Percentiles rank a stretch among this genome's conserved stretches.
Conservation (phyloP, 2,113 vertebrate species). For the Argyrosomus japonicus region DNA sequence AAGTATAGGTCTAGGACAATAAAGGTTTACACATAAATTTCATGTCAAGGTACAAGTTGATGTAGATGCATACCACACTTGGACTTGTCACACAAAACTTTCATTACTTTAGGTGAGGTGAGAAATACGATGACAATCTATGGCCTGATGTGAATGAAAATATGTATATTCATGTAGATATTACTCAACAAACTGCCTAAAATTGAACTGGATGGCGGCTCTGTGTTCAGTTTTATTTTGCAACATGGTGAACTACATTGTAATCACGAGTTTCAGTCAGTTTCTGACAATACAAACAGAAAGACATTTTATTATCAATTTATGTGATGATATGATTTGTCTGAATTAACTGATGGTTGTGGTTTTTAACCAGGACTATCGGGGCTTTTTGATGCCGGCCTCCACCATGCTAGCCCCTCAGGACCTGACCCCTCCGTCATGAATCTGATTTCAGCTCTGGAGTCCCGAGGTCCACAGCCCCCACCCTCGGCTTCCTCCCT, state of each 20-base stretch:
- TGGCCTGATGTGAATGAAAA: too few relatives aligned
- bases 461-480: conserved; percentile 90
- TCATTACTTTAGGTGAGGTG: too few relatives aligned
- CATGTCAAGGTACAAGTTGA: too few relatives aligned
- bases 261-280: background rate
- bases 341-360: conserved; percentile 27
- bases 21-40: too few relatives aligned
- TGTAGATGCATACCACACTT: too few relatives aligned
- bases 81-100: too few relatives aligned
- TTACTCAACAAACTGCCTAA: too few relatives aligned
- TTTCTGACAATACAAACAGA: background rate
- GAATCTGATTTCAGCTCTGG: conserved; percentile 94
- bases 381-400: conserved; percentile 90
- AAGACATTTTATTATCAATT: background rate
- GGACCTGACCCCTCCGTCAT: conserved; percentile 91
- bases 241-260: background rate
- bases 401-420: conserved; percentile 89
- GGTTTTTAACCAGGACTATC: conserved; percentile 85
- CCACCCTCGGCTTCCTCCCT: conserved; percentile 91
- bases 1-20: too few relatives aligned
- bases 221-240: background rate
- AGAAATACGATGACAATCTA: too few relatives aligned
- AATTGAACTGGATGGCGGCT: background rate
- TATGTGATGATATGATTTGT: background rate
- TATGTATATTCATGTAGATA: too few relatives aligned